Percentiles rank a stretch among this genome's conserved stretches.
These are phyloP conservation scores for Corythornis leucogaster DNA, from an alignment of 2,797 vertebrate genomes.

Conservation along the genomic window DNA sequence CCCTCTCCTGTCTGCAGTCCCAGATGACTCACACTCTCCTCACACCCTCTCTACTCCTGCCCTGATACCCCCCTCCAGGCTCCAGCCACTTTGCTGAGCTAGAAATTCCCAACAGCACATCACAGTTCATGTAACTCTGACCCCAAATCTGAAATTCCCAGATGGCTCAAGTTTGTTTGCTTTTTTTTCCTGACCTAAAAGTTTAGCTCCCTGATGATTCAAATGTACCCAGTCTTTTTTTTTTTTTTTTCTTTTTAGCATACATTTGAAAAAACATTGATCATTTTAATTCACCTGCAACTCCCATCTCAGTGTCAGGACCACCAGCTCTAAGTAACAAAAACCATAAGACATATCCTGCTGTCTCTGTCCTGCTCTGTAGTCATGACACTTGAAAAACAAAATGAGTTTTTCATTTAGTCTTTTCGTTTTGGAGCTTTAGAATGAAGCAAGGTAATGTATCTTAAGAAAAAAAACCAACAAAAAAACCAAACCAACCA, in stretches of 20 bases:
- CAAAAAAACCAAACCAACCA: not conserved
- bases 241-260: not conserved
- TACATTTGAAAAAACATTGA: not conserved
- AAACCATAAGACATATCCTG: not conserved
- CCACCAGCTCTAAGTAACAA: not conserved
- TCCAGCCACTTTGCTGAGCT: conserved; percentile 44
- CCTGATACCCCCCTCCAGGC: not conserved
- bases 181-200: not conserved
- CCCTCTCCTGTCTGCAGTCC: conserved; percentile 38
- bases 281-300: not conserved
- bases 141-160: conserved; percentile 16
- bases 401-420: not conserved
- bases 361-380: not conserved
- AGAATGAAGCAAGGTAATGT: not conserved
- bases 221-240: not conserved
- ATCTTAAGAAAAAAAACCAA: not conserved
- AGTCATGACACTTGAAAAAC: not conserved
- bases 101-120: conserved; percentile 44
- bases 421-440: not conserved
- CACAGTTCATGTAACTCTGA: not conserved
- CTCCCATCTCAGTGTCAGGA: not conserved
- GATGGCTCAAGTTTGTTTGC: not conserved
- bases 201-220: not conserved
- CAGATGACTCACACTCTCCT: conserved; percentile 53
- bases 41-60: conserved; percentile 5